Evolutionary conservation across 2,113 vertebrate species (phyloP), one percentile per base, ranked within the genome.

Genomic region (Misgurnus anguillicaudatus): DNA sequence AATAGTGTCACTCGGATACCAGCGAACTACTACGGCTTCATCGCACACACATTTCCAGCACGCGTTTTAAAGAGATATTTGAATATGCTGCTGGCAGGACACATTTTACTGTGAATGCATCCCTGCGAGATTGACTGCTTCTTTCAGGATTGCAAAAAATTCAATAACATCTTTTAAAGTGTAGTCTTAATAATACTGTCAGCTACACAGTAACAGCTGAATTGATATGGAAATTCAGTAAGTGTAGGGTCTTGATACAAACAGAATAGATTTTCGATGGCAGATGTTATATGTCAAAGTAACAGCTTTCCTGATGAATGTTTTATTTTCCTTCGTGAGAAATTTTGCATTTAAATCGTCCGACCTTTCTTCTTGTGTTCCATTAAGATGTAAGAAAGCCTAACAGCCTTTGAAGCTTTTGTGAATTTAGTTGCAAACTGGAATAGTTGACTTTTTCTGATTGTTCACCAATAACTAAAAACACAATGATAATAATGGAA

Each of bases 81-180:
- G 31, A 75, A 64, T 41, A 51, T 75, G 45, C 73, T 75, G 73
- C 64, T 16, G 10, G 4, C 9, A 21, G 16, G n/a, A n/a, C n/a
- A n/a, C n/a, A 39, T 58, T 9, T 51, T 64, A 21, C 4, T 9
- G 3, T 16, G 73, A 14, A 48, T 3, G 24, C 24, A 9, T 19
- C 58, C 24, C 58, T 61, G 4, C 0, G 1, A 53, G 68, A 24
- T 5, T 36, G 3, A 24, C 31, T 5, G 4, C 11, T 1, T 16
- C 17, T 65, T 4, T 53, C 10, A 3, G 11, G 48, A 70, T 17
- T 36, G 36, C 69, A 41, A 6, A 19, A 41, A 24, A 39, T 73
- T 73, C n/a, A 75, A 62, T 36, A 75, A 64, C 9, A 75, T 64
- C 24, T 64, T 75, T 24, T 61, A 42, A 74, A 5, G 13, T 21